Conservation (phyloP, 2,113 vertebrate species). For the Acanthisitta chloris region DNA sequence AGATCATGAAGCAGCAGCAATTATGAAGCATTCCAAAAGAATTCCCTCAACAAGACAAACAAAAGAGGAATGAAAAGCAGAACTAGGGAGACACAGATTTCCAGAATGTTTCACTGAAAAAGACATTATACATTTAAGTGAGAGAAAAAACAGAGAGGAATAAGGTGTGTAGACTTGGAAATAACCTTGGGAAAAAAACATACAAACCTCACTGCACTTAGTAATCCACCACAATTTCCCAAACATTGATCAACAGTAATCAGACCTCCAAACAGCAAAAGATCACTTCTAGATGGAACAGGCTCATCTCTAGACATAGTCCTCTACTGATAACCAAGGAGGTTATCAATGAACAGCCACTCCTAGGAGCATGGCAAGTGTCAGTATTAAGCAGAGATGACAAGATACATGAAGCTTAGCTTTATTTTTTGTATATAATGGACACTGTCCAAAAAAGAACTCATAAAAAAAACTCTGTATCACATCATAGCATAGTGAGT, state of each 20-base stretch:
- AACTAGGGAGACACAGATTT: not conserved
- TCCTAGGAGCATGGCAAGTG: not conserved
- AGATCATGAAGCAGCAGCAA: constrained; percentile 5
- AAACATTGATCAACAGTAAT: not conserved
- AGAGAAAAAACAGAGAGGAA: not conserved
- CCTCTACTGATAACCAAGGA: not conserved
- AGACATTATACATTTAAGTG: not conserved
- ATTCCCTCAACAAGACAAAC: not conserved
- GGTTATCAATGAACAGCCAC: not conserved
- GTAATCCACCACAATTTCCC: not conserved
- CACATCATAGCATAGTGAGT: not conserved
- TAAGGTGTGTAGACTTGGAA: not conserved
- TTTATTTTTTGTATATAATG: not conserved
- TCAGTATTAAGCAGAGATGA: not conserved
- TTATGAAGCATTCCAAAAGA: constrained; percentile 22
- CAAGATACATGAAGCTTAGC: not conserved
- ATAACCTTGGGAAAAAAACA: not conserved
- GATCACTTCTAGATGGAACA: not conserved
- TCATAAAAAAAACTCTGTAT: not conserved
- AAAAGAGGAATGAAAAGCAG: not conserved
- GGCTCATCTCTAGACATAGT: not conserved
- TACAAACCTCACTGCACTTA: not conserved
- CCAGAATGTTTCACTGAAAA: not conserved
- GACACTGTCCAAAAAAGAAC: not conserved
- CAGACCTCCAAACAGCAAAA: not conserved